Base-by-base conservation (phyloP, 2,113 vertebrate genomes). In the Campylomormyrus numenius region DNA sequence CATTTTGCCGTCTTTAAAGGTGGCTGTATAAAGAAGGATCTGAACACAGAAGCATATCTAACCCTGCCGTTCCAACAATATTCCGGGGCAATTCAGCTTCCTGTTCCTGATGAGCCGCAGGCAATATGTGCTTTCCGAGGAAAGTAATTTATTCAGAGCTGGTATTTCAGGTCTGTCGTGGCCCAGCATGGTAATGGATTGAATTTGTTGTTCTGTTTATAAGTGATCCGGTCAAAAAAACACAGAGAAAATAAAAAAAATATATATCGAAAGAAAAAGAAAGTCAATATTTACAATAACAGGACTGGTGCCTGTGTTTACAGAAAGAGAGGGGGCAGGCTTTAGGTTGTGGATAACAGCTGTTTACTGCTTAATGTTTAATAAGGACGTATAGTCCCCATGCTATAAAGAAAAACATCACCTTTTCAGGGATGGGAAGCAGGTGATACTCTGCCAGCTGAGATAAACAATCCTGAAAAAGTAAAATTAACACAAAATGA, bases 81-180 rank as follows among this genome's bases (percentile, higher is more conserved):
- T 74, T 42, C 88, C n/a, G 24, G n/a, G 56, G 56, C 58, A 46
- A 74, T 49, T 88, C 62, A 27, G 58, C 27, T 88, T 89, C 80
- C 52, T 85, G 80, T 45, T 85, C 56, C 80, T 66, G 80, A 85
- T 3, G n/a, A 49, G 48, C 89, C 84, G 80, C 9, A 62, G 89
- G 89, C 80, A 85, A 27, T 85, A 62, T 85, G 49, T 19, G 39
- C 52, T 62, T 85, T 62, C 17, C 13, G 2, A 52, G 39, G 21
- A 15, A 62, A 58, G 45, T 58, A 27, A 62, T 89, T 58, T 85
- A 49, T 62, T 89, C 80, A 85, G 24, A 56, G 19, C 17, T 42
- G 27, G 15, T 45, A 58, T 84, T 58, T 53, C 70, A 45, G 17
- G 27, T 19, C 39, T 53, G 19, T 88, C 7, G 21, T 35, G 31